A percentile compares a stretch with the other conserved stretches of the same genome.
Evolutionary conservation across 2,797 vertebrate species (phyloP).

Genomic region (Catostomus latipinnis): DNA sequence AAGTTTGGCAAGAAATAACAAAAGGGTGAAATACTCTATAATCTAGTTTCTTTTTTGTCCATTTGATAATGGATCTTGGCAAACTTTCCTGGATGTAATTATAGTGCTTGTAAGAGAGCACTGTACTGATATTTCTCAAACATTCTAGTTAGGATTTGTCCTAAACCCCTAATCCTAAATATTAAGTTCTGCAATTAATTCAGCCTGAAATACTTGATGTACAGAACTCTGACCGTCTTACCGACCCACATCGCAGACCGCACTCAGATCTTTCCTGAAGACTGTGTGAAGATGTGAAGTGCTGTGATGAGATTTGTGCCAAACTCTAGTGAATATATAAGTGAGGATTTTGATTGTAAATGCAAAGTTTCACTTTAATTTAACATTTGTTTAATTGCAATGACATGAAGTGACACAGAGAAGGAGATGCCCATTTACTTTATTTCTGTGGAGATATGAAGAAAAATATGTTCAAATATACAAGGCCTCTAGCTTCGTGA

Average conservation of each 20-base stretch:
- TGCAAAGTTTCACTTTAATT: background rate
- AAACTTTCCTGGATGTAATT: background rate
- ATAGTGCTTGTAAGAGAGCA: background rate
- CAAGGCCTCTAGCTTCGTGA: no score
- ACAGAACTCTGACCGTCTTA: background rate
- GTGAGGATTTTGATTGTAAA: no score
- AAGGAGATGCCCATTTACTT: no score
- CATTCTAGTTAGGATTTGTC: background rate
- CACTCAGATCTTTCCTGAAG: no score
- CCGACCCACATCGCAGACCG: no score
- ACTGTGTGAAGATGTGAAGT: no score
- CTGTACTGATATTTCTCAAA: background rate
- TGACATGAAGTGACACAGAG: no score
- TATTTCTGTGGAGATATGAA: no score
- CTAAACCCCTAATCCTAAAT: background rate
- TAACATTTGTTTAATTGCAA: background rate
- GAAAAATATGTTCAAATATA: no score
- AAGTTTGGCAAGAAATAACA: constrained; percentile 5
- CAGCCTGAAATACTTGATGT: background rate
- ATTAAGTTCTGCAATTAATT: background rate
- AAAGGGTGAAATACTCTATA: background rate
- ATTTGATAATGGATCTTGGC: constrained; percentile 1
- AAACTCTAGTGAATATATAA: no score
- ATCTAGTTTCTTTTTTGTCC: background rate
- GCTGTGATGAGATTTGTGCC: no score